Evolutionary conservation across 1,140 invertebrate genomes (phyloP).

Genomic region (Drosophila takahashii): DNA sequence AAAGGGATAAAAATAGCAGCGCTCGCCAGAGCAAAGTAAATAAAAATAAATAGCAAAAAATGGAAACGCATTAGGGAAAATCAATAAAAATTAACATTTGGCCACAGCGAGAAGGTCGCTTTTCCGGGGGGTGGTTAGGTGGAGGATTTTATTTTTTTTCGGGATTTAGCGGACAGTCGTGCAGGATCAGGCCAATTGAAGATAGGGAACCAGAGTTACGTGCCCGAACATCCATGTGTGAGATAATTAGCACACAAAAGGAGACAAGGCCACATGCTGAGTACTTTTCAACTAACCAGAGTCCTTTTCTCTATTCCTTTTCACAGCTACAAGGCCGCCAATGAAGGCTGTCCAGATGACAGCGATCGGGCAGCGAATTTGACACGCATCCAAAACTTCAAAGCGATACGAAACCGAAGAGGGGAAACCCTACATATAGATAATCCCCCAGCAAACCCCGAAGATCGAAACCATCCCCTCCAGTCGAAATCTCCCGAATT

Average conservation of each 20-base stretch:
- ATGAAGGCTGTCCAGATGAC: slow-evolving; percentile 72
- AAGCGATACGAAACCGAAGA: slow-evolving; percentile 25
- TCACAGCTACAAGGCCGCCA: slow-evolving; percentile 63
- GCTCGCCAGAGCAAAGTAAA: slow-evolving; percentile 60
- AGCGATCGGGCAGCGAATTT: slow-evolving; percentile 71
- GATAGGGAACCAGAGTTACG: slow-evolving; percentile 37
- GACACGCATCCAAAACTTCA: slow-evolving; percentile 58
- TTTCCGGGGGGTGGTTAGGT: slow-evolving; percentile 15
- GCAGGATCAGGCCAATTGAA: slow-evolving; percentile 60
- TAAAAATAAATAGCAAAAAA: slow-evolving; percentile 77
- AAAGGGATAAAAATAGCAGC: slow-evolving; percentile 34
- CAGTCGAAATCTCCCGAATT: slow-evolving; percentile 17
- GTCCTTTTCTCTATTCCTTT: slow-evolving; percentile 18
- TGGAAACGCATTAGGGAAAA: slow-evolving; percentile 76
- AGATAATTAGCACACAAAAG: slow-evolving; percentile 63
- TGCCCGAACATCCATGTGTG: slow-evolving; percentile 50
- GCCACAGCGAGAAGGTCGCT: slow-evolving; percentile 3
- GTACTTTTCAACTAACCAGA: slow-evolving; percentile 45
- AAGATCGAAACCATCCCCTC: slow-evolving; percentile 15
- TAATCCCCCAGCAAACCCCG: slow-evolving; percentile 10
- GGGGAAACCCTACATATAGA: slow-evolving; percentile 1
- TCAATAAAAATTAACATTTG: slow-evolving; percentile 81
- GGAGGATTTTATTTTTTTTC: slow-evolving; percentile 8
- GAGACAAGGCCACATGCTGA: slow-evolving; percentile 27
- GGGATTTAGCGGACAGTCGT: slow-evolving; percentile 29